A percentile compares a stretch with the other conserved stretches of the same genome.
phyloP scores from a whole-genome alignment of 2,888 invertebrate species.

The Cephus sareptanus region DNA sequence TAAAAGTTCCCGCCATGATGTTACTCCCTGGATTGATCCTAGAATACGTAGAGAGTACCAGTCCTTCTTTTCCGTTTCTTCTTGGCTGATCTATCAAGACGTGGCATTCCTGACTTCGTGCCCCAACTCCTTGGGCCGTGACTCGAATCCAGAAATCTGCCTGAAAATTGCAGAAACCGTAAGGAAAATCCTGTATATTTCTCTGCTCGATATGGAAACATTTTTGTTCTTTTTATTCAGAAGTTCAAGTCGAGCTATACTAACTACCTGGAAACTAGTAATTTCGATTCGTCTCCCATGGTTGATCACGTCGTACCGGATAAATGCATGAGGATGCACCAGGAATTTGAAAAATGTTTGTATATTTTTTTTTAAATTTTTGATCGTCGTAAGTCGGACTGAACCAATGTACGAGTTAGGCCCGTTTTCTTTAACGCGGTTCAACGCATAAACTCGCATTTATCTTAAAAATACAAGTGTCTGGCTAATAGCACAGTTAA shows the following conservation, averaged over 20 bases:
- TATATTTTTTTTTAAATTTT: neutral
- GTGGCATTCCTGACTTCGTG: conserved; percentile 25
- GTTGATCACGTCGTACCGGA: neutral
- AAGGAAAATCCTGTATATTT: neutral
- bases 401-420: no score
- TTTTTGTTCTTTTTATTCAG: neutral
- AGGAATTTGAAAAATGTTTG: neutral
- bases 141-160: conserved; percentile 25
- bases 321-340: neutral
- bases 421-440: no score
- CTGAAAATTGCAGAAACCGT: conserved; percentile 3
- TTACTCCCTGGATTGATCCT: neutral
- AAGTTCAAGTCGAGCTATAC: neutral
- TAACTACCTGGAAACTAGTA: neutral
- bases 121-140: conserved; percentile 32
- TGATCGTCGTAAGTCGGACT: neutral
- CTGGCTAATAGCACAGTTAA: no score
- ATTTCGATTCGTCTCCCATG: neutral
- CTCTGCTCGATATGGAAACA: neutral
- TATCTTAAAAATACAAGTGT: no score
- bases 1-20: neutral
- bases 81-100: conserved; percentile 39
- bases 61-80: conserved; percentile 21
- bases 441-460: no score
- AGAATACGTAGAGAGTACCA: neutral